Conservation (phyloP, 2,888 invertebrate genomes). For the Chorisops tibialis region DNA sequence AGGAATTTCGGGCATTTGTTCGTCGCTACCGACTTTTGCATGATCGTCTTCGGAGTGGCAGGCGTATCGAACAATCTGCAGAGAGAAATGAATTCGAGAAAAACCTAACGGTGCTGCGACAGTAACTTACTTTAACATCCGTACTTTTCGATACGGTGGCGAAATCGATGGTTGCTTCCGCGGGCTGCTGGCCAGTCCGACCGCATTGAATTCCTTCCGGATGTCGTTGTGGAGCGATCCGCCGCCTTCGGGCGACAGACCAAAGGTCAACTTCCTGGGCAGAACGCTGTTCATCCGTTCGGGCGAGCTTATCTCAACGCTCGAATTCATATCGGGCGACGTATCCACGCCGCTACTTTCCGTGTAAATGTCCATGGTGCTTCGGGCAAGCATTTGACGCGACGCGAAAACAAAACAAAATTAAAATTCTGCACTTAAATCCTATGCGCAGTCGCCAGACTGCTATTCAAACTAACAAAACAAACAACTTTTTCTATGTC, state of each 20-base stretch:
- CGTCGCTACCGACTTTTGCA: conserved; percentile 56
- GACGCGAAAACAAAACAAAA: not conserved
- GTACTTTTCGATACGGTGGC: conserved; percentile 60
- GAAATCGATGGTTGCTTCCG: conserved; percentile 40
- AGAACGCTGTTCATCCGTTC: conserved; percentile 35
- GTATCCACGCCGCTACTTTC: conserved; percentile 38
- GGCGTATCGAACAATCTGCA: conserved; percentile 78
- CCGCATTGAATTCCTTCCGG: conserved; percentile 30
- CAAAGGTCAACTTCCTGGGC: conserved; percentile 48
- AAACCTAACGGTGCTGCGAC: not conserved
- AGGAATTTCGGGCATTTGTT: conserved; percentile 56
- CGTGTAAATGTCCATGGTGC: conserved; percentile 32
- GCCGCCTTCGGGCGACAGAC: conserved; percentile 40
- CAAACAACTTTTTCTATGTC: no score
- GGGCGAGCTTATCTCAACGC: conserved; percentile 34
- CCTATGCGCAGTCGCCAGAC: no score
- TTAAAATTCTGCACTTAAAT: conserved; percentile 8
- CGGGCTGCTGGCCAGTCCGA: conserved; percentile 31
- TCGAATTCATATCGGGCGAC: conserved; percentile 37
- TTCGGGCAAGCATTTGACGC: no score
- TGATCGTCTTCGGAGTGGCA: conserved; percentile 77
- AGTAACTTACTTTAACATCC: conserved; percentile 55
- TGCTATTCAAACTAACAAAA: no score
- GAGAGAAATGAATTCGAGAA: conserved; percentile 23
- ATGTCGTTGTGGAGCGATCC: conserved; percentile 1